These are phyloP conservation scores for Porites lobata DNA, from an alignment of 92 coral and sea anemone species.

Conservation along the genomic window DNA sequence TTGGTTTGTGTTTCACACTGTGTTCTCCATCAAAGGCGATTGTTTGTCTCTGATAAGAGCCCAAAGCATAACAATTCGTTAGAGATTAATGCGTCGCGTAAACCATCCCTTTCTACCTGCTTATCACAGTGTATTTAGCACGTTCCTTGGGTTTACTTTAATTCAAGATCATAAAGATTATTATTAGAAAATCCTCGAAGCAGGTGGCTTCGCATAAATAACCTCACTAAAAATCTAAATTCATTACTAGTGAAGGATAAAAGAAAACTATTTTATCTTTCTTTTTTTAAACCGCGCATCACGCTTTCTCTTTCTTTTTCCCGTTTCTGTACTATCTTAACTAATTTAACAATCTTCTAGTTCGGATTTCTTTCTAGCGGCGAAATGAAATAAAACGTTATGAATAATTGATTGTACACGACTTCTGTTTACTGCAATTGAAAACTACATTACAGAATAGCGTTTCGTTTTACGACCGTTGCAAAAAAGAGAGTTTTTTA, in stretches of 20 bases:
- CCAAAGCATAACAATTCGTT: constrained; percentile 77
- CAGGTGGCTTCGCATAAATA: constrained; percentile 74
- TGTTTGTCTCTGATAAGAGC: constrained; percentile 72
- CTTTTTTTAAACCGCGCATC: background rate
- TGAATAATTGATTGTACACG: constrained; percentile 82
- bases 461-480: constrained; percentile 56
- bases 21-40: constrained; percentile 70
- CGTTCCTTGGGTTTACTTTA: constrained; percentile 79
- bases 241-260: constrained; percentile 38
- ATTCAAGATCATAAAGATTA: constrained; percentile 79
- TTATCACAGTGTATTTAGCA: constrained; percentile 79
- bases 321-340: background rate
- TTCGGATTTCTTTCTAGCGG: constrained; percentile 36
- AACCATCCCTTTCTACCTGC: constrained; percentile 68
- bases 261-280: constrained; percentile 8
- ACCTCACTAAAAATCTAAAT: constrained; percentile 47
- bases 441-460: constrained; percentile 55
- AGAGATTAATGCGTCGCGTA: constrained; percentile 82
- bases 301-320: constrained; percentile 27
- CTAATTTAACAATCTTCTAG: constrained; percentile 36
- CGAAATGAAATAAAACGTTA: constrained; percentile 80
- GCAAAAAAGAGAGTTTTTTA: background rate
- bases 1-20: constrained; percentile 67
- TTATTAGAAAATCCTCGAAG: constrained; percentile 38
- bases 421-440: constrained; percentile 71